Percentiles rank a stretch among this genome's conserved stretches.
Evolutionary conservation across 2,797 vertebrate species (phyloP).

Genomic region (Etheostoma nigrum): DNA sequence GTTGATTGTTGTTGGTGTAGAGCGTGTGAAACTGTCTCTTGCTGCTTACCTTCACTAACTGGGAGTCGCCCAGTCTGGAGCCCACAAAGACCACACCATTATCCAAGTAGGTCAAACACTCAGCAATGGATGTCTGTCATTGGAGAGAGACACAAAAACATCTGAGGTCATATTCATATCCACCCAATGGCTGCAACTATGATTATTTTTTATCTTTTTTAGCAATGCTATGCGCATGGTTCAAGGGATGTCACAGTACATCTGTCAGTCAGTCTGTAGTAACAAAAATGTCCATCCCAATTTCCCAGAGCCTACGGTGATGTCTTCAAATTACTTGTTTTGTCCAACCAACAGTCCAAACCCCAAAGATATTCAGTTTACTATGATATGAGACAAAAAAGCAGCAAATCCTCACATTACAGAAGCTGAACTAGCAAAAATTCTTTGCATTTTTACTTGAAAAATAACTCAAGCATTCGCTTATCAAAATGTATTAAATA

Average conservation of each 20-base stretch:
- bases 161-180: not conserved
- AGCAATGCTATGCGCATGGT: not conserved
- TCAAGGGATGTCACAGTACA: not conserved
- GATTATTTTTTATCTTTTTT: not conserved
- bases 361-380: not conserved
- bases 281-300: not conserved
- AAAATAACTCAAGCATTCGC: too few species aligned
- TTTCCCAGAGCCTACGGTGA: not conserved
- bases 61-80: constrained; percentile 97
- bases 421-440: not conserved
- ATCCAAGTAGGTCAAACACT: constrained; percentile 98
- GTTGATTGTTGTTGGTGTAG: too few species aligned
- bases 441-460: not conserved
- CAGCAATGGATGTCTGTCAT: constrained; percentile 94
- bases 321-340: constrained; percentile 4
- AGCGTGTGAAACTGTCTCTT: not conserved
- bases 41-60: constrained; percentile 94
- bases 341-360: not conserved
- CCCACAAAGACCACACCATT: constrained; percentile 98
- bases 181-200: not conserved
- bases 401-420: not conserved
- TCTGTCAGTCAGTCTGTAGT: not conserved
- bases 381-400: not conserved
- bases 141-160: not conserved
- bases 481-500: too few species aligned